Conservation (phyloP, 2,888 invertebrate species). For the Drosophila emarginata region DNA sequence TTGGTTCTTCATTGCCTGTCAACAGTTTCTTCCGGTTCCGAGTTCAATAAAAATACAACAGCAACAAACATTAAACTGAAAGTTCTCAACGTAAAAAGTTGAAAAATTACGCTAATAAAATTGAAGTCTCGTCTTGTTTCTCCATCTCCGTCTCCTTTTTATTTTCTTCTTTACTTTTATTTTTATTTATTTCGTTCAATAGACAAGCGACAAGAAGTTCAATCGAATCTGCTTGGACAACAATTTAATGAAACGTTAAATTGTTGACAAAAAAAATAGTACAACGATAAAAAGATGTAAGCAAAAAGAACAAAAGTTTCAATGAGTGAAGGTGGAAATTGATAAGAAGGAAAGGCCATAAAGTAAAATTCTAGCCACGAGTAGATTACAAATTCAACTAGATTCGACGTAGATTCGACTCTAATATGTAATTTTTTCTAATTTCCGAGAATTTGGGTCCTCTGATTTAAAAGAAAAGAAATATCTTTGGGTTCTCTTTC, state of each 20-base stretch:
- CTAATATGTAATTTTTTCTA: neutral
- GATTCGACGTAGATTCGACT: no score
- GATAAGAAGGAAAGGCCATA: constrained; percentile 11
- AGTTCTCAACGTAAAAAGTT: constrained; percentile 35
- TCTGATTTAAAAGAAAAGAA: no score
- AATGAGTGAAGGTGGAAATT: neutral
- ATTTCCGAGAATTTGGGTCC: no score
- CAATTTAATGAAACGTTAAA: constrained; percentile 42
- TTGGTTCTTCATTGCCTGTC: constrained; percentile 37
- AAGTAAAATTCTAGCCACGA: neutral
- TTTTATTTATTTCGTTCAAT: constrained; percentile 30
- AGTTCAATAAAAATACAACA: constrained; percentile 14
- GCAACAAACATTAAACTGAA: constrained; percentile 9
- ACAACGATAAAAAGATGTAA: neutral
- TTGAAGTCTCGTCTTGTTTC: constrained; percentile 38
- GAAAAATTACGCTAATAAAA: constrained; percentile 58
- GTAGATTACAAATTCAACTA: no score
- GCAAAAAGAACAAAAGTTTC: neutral
- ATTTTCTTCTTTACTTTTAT: constrained; percentile 15
- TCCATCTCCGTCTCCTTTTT: neutral
- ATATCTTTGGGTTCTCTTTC: no score
- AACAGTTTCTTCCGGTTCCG: constrained; percentile 36
- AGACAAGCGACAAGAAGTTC: constrained; percentile 37
- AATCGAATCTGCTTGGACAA: constrained; percentile 35
- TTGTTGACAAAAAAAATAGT: constrained; percentile 18